A percentile compares a stretch with the other conserved stretches of the same genome.
phyloP scores from a whole-genome alignment of 2,113 vertebrate species.

The Daubentonia madagascariensis region DNA sequence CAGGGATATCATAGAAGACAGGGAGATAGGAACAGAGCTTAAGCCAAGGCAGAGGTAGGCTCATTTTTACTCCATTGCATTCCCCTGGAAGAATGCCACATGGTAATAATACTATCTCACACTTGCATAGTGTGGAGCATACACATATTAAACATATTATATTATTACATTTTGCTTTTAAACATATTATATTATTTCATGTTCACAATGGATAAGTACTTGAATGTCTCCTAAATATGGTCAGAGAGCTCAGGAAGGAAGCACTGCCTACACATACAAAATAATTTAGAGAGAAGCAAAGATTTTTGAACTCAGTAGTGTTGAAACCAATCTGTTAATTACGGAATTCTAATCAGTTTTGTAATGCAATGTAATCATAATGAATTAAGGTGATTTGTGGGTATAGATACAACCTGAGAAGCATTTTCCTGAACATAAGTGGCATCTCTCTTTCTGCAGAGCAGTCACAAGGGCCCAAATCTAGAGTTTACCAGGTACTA shows the following conservation, averaged over 20 bases:
- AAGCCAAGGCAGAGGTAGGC: background rate
- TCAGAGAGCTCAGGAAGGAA: background rate
- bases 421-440: background rate
- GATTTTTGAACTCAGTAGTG: background rate
- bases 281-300: conserved; percentile 1
- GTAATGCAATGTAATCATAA: background rate
- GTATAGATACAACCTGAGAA: background rate
- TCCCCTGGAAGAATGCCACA: background rate
- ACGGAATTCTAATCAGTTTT: background rate
- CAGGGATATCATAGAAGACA: background rate
- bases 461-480: background rate
- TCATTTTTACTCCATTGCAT: background rate
- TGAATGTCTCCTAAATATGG: background rate
- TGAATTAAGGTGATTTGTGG: background rate
- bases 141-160: background rate
- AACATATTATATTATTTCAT: background rate
- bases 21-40: background rate
- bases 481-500: background rate
- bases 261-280: background rate
- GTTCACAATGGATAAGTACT: background rate
- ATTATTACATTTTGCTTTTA: background rate
- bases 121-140: background rate
- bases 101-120: background rate
- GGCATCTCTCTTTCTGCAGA: background rate
- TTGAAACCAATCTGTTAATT: background rate